Percentiles rank a stretch among this genome's conserved stretches.
These are phyloP conservation scores for Emys orbicularis DNA, from an alignment of 2,797 vertebrate species.

Conservation along the genomic window DNA sequence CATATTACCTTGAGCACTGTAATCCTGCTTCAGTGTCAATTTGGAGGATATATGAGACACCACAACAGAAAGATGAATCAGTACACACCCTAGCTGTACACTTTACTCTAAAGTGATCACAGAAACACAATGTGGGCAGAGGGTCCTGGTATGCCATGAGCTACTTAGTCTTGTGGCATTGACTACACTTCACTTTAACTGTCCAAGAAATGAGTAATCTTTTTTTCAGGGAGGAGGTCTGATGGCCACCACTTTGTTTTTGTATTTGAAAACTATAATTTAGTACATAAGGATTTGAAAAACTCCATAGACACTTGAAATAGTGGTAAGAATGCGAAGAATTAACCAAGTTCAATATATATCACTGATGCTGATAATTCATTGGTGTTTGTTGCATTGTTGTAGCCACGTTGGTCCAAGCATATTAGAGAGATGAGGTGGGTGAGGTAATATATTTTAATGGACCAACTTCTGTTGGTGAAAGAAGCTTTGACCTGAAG, in stretches of 20 bases:
- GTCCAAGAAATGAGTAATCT: neutral
- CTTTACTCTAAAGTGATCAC: constrained; percentile 22
- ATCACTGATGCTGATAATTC: neutral
- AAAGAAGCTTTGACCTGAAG: neutral
- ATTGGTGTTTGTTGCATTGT: neutral
- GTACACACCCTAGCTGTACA: constrained; percentile 20
- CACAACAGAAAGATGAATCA: constrained; percentile 52
- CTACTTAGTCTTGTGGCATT: neutral
- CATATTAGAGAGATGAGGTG: neutral
- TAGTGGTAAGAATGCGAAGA: neutral
- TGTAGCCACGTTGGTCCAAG: neutral
- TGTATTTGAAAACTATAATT: neutral
- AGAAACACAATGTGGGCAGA: neutral
- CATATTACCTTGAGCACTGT: neutral
- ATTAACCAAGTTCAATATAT: neutral
- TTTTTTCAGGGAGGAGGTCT: neutral
- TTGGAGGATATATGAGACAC: constrained; percentile 28
- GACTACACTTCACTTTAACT: neutral
- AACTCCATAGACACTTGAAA: neutral
- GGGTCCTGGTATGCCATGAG: neutral
- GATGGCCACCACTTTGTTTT: neutral
- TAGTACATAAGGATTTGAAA: neutral
- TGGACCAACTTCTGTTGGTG: neutral
- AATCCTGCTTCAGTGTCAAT: constrained; percentile 4
- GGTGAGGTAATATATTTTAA: neutral